These are phyloP conservation scores for Neotoxoptera formosana DNA, from an alignment of 1,140 invertebrate species.

Conservation along the genomic window DNA sequence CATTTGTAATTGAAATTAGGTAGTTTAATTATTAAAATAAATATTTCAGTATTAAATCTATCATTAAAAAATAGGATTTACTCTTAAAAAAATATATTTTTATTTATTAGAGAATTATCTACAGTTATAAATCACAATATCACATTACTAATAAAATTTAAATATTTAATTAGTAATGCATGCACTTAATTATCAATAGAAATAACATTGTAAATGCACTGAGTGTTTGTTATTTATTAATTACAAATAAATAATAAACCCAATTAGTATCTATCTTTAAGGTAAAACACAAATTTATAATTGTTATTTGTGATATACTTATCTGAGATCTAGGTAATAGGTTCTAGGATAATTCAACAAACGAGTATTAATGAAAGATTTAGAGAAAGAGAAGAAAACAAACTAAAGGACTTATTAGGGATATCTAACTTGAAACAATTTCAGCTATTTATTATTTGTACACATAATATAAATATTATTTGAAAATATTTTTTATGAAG, in stretches of 20 bases:
- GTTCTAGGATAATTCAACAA: neutral
- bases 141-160: too few species aligned
- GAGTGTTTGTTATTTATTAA: too few species aligned
- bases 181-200: too few species aligned
- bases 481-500: neutral
- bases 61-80: too few species aligned
- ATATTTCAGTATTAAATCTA: too few species aligned
- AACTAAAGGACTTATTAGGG: neutral
- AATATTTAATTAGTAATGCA: too few species aligned
- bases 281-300: neutral
- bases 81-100: too few species aligned
- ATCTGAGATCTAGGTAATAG: neutral
- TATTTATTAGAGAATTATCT: too few species aligned
- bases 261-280: neutral
- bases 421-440: neutral
- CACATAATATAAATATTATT: neutral
- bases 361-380: neutral
- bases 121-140: too few species aligned
- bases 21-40: too few species aligned
- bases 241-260: neutral
- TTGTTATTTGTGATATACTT: neutral
- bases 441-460: neutral
- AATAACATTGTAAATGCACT: too few species aligned
- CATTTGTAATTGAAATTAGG: too few species aligned
- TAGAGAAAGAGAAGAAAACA: neutral